These are phyloP conservation scores for Trissonchulus latispiculum DNA, from an alignment of 2,888 invertebrate genomes.

Conservation along the genomic window DNA sequence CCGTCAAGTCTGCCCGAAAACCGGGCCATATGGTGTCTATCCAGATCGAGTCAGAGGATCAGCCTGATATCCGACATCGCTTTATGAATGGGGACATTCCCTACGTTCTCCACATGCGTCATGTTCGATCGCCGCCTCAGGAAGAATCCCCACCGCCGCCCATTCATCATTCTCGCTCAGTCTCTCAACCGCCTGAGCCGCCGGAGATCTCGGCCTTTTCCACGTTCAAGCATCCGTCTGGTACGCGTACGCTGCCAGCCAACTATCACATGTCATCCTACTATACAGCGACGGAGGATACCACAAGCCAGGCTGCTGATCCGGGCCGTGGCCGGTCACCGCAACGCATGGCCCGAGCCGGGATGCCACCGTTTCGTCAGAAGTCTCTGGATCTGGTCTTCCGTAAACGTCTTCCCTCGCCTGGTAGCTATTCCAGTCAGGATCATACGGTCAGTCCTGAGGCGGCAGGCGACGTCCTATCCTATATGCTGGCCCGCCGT, in stretches of 20 bases:
- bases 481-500: background rate
- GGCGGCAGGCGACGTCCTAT: background rate
- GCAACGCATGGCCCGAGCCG: background rate
- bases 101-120: constrained; percentile 42
- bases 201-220: constrained; percentile 22
- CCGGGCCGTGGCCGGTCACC: background rate
- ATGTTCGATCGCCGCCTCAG: constrained; percentile 22
- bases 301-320: background rate
- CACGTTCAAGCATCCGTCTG: constrained; percentile 29
- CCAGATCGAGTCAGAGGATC: constrained; percentile 39
- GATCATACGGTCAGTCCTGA: constrained; percentile 37
- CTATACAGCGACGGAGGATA: background rate
- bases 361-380: background rate
- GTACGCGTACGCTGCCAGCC: constrained; percentile 23
- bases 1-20: too few species aligned
- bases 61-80: constrained; percentile 35
- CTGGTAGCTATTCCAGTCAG: constrained; percentile 38
- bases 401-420: constrained; percentile 38
- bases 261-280: too few species aligned
- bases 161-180: background rate
- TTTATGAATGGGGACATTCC: constrained; percentile 38
- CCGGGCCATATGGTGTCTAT: constrained; percentile 27
- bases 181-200: background rate
- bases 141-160: background rate
- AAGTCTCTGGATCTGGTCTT: constrained; percentile 38